These are phyloP conservation scores for Drosophila nasuta DNA, from an alignment of 1,140 invertebrate genomes.

Conservation along the genomic window DNA sequence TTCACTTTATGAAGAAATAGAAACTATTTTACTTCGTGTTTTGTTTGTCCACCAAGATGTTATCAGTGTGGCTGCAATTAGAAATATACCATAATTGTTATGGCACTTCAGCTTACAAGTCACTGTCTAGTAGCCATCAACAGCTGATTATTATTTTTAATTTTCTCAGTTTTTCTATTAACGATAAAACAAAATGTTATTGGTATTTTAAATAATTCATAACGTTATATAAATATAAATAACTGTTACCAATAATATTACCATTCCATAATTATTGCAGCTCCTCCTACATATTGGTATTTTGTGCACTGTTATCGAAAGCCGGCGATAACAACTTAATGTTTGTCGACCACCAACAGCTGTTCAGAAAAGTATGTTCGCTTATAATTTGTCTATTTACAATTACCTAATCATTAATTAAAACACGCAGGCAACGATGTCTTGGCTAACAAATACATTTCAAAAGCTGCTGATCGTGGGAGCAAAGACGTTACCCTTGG, in stretches of 20 bases:
- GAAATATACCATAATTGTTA: neutral
- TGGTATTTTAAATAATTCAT: too few species aligned
- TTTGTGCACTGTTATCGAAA: neutral
- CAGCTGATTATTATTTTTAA: too few species aligned
- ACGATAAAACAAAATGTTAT: too few species aligned
- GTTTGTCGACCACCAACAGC: slow-evolving; percentile 24
- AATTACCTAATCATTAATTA: slow-evolving; percentile 75
- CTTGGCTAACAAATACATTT: slow-evolving; percentile 58
- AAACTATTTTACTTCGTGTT: slow-evolving; percentile 3
- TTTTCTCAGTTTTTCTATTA: too few species aligned
- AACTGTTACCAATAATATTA: too few species aligned
- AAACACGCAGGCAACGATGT: slow-evolving; percentile 44
- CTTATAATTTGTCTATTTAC: slow-evolving; percentile 46
- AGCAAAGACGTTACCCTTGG: slow-evolving; percentile 20
- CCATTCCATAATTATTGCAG: too few species aligned
- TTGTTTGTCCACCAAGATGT: slow-evolving; percentile 20
- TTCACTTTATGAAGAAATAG: neutral
- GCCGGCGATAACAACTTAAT: neutral
- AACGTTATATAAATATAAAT: too few species aligned
- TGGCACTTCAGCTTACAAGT: neutral
- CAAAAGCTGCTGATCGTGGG: slow-evolving; percentile 50
- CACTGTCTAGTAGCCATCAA: too few species aligned
- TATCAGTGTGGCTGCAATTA: neutral
- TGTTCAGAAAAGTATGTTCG: slow-evolving; percentile 11
- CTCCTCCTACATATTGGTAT: neutral